Percentiles rank a stretch among this genome's conserved stretches.
These are phyloP conservation scores for Elgaria multicarinata DNA, from an alignment of 2,113 vertebrate genomes.

Conservation along the genomic window DNA sequence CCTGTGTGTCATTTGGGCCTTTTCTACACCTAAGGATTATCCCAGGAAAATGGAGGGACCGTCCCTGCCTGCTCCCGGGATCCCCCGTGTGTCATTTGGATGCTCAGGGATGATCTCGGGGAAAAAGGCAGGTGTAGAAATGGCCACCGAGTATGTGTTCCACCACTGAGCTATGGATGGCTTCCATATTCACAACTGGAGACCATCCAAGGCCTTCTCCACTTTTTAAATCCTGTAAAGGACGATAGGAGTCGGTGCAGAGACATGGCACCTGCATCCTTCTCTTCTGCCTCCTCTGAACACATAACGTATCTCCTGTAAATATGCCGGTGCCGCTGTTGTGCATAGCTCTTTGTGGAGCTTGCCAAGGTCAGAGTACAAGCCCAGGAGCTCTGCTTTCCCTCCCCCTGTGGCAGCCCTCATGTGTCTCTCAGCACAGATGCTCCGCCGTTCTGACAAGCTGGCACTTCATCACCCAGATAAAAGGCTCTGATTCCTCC, in stretches of 20 bases:
- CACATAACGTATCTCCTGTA: neutral
- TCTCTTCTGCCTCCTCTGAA: neutral
- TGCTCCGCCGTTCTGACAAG: slow-evolving; percentile 43
- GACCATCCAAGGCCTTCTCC: neutral
- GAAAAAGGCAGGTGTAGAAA: no score
- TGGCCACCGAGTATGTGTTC: neutral
- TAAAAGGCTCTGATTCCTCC: slow-evolving; percentile 58
- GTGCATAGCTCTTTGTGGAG: slow-evolving; percentile 18
- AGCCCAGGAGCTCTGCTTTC: neutral
- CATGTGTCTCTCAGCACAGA: slow-evolving; percentile 49
- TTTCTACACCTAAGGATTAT: no score
- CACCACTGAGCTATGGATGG: neutral
- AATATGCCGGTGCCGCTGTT: slow-evolving; percentile 8
- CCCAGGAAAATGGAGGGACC: no score
- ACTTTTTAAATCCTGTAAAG: neutral
- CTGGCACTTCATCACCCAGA: slow-evolving; percentile 67
- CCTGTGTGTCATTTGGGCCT: no score
- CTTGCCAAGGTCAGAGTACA: slow-evolving; percentile 55
- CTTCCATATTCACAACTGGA: no score
- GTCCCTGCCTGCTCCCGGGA: no score
- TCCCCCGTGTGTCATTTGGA: no score
- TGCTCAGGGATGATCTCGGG: no score
- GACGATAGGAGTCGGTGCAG: neutral
- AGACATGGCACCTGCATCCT: neutral
- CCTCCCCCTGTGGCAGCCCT: slow-evolving; percentile 41